Base-by-base conservation (phyloP, 2,888 invertebrate genomes). In the Drosophila prostipennis region DNA sequence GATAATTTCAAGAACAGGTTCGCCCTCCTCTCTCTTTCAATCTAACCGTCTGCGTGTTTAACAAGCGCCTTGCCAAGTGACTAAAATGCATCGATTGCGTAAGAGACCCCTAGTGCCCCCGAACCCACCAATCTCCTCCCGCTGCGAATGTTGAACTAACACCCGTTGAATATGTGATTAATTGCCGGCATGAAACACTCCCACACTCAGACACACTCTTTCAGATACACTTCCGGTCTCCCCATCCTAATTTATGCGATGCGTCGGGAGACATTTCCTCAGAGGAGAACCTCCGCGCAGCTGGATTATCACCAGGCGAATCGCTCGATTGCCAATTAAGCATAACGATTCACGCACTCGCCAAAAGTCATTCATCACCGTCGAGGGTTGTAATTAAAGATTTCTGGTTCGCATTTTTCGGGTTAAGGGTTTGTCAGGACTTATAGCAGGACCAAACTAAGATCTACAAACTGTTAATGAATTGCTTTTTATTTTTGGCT, bases 1-100 rank as follows among this genome's bases (percentile, higher is more conserved):
- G 96, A 97, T 84, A 95, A 95, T 88, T 93, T 94, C 70, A 94
- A 94, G 80, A 93, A 94, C 93, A 95, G 95, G 95, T 95, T 78
- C 73, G 87, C 60, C 43, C 60, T 39, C 42, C 37, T 37, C 39
- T 43, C 45, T 8, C 23, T 43, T 40, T 48, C 10, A 13, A 14
- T 49, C 51, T 57, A 48, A 51, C 63, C 63, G 51, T 71, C 34
- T 72, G 73, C 59, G 57, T 78, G 78, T 80, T 72, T 85, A 74
- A 79, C 76, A 79, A 80, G 74, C 82, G 79, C 76, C 81, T 64
- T 71, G 63, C 54, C 72, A 63, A 51, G 71, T 71, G 72, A 71
- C 71, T 71, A 71, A 71, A 71, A 40, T 71, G 49, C 59, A 69
- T 69, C 53, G 70, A 53, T 49, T 51, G 36, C 49, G 55, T 71